Evolutionary conservation across 2,113 vertebrate species (phyloP), one percentile per base, ranked within the genome.

Genomic region (Scophthalmus maximus): DNA sequence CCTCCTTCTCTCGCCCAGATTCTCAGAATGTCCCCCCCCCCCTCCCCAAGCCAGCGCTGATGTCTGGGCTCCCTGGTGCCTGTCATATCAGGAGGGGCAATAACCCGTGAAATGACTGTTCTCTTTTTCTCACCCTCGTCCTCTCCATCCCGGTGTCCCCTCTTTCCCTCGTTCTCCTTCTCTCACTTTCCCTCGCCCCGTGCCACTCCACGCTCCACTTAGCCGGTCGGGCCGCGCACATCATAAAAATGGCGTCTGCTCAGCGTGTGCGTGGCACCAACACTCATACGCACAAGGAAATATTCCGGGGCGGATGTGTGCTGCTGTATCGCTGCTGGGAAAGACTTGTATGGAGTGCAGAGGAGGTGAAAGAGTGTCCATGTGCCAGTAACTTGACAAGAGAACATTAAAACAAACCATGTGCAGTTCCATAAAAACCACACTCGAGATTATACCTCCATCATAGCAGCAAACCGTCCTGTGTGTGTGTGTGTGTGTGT

Each of bases 81-180:
- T 82, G 85, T 91, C 90, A 89, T 84, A 90, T 86, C 91, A 89
- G 68, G 80, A 66, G 68, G 79, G 53, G 79, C 90, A 90, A 90
- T 90, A 90, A 90, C 85, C 91, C 89, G 66, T 91, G 88, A 92
- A 91, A 91, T 91, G 87, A 91, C 88, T 90, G 52, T 76, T 87
- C 89, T 85, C 82, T 72, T 70, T 79, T 44, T 57, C 76, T 38
- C 59, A 8, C 61, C 18, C 55, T 34, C 55, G 30, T 57, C 52
- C 52, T 71, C 73, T 83, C 64, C 65, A 60, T 82, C 70, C 78
- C 26, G 20, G 69, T 52, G 53, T 73, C 72, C 63, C 69, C 27
- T 62, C 32, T 42, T 50, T 70, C 22, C 75, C 68, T 71, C 67
- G 40, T 77, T 72, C 70, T 56, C 67, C 74, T 75, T 47, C 68